A percentile compares a stretch with the other conserved stretches of the same genome.
Evolutionary conservation across 1,140 invertebrate species (phyloP).

Genomic region (Drosophila simulans): DNA sequence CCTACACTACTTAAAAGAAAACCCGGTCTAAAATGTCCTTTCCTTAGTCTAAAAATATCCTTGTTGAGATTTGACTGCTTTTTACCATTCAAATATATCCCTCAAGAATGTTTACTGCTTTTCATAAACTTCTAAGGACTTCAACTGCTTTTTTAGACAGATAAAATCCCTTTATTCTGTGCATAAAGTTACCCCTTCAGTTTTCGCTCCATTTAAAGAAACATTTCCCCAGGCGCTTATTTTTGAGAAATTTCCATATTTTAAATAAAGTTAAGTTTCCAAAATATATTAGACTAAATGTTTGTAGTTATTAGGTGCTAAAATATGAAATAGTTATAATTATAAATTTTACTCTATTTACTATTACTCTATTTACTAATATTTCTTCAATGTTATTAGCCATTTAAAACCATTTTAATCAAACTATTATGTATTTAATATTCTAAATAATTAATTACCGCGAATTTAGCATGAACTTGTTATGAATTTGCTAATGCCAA

Average conservation of each 20-base stretch:
- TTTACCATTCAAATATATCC: neutral
- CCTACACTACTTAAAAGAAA: neutral
- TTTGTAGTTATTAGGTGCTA: too few relatives aligned
- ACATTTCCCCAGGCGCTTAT: neutral
- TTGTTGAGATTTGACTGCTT: neutral
- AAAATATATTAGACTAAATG: neutral
- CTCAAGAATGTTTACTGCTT: neutral
- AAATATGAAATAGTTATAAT: neutral
- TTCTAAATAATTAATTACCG: constrained; percentile 21
- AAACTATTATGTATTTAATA: neutral
- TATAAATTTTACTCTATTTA: neutral
- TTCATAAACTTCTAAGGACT: neutral
- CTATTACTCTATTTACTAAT: too few relatives aligned
- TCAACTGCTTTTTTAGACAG: too few relatives aligned
- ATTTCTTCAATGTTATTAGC: too few relatives aligned
- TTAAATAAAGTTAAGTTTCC: neutral
- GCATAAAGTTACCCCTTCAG: neutral
- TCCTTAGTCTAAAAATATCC: neutral
- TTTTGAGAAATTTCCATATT: neutral
- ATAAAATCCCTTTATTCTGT: neutral
- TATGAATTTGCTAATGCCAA: neutral
- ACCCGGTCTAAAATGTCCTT: neutral
- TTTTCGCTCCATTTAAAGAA: neutral
- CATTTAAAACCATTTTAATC: too few relatives aligned
- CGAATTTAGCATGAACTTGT: constrained; percentile 25